Percentiles rank a stretch among this genome's conserved stretches.
These are phyloP conservation scores for Haliclona indistincta DNA, from an alignment of 37 sponge, comb jelly and placozoan species.

Conservation along the genomic window DNA sequence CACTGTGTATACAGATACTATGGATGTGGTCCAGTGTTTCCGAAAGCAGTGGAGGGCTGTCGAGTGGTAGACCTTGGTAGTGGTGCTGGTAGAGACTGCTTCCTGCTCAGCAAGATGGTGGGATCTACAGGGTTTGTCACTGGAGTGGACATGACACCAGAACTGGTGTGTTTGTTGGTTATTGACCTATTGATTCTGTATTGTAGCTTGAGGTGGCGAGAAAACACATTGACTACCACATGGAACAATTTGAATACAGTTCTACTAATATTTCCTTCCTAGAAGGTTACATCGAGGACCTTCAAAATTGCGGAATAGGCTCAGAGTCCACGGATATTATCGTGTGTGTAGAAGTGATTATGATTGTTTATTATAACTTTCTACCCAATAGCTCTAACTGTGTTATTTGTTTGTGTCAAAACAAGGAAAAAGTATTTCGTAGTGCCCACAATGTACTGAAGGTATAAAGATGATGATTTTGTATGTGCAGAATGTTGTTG, in stretches of 20 bases:
- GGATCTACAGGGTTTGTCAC: constrained; percentile 67
- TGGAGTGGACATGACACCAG: constrained; percentile 89
- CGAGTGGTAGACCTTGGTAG: constrained; percentile 79
- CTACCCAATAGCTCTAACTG: constrained; percentile 72
- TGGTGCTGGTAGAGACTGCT: constrained; percentile 84
- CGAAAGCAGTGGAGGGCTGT: constrained; percentile 62
- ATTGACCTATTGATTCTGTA: too few species aligned
- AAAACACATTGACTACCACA: constrained; percentile 80
- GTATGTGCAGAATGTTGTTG: background rate
- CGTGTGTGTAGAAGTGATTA: too few species aligned
- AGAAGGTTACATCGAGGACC: constrained; percentile 78
- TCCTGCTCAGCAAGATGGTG: constrained; percentile 80
- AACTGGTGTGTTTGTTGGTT: constrained; percentile 84
- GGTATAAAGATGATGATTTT: constrained; percentile 11
- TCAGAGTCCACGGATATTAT: constrained; percentile 53
- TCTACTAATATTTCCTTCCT: constrained; percentile 80
- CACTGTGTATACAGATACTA: constrained; percentile 78
- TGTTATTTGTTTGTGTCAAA: constrained; percentile 77
- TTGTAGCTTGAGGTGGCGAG: constrained; percentile 77
- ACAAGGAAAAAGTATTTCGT: constrained; percentile 66
- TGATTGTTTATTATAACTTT: too few species aligned
- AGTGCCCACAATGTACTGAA: constrained; percentile 68
- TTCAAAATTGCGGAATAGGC: constrained; percentile 59
- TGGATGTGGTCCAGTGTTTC: constrained; percentile 87
- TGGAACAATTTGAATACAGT: constrained; percentile 64